phyloP scores from a whole-genome alignment of 2,888 invertebrate genomes.

The Chromoteleia sp. region DNA sequence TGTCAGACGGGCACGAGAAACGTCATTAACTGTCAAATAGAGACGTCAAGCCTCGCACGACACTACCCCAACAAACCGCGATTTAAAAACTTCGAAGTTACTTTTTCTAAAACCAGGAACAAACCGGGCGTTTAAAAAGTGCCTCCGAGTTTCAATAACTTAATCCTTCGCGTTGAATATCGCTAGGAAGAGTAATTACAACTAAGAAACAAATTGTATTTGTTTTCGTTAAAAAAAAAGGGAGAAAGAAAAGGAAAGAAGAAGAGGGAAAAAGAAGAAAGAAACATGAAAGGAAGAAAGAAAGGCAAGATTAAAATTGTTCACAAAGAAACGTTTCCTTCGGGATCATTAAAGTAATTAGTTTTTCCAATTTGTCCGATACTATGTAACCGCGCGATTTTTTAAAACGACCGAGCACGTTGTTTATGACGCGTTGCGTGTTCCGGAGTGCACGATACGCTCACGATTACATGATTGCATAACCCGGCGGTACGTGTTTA shows the following conservation, averaged over 20 bases:
- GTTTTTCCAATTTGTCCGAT: conserved; percentile 38
- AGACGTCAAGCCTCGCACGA: conserved; percentile 39
- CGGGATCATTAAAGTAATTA: conserved; percentile 33
- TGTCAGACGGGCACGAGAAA: conserved; percentile 39
- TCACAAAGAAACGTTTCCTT: not conserved
- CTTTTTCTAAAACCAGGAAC: too few relatives aligned
- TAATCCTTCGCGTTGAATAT: too few relatives aligned
- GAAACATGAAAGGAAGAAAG: too few relatives aligned
- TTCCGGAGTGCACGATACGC: conserved; percentile 44
- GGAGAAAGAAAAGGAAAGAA: not conserved
- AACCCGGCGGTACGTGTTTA: conserved; percentile 36
- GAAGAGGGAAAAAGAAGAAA: too few relatives aligned
- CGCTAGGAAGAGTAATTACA: too few relatives aligned
- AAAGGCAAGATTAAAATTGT: too few relatives aligned
- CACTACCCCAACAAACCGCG: conserved; percentile 3
- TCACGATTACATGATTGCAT: conserved; percentile 53
- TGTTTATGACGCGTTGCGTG: conserved; percentile 58
- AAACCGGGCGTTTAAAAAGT: not conserved
- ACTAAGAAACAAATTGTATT: too few relatives aligned
- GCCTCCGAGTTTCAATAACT: too few relatives aligned
- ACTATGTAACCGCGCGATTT: conserved; percentile 38
- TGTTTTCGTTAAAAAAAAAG: too few relatives aligned
- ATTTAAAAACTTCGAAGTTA: conserved; percentile 1
- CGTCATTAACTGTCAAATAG: conserved; percentile 52
- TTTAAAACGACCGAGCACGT: conserved; percentile 28